A percentile compares a stretch with the other conserved stretches of the same genome.
Conservation (phyloP, 2,113 vertebrate genomes). For the Triplophysa siluroides region DNA sequence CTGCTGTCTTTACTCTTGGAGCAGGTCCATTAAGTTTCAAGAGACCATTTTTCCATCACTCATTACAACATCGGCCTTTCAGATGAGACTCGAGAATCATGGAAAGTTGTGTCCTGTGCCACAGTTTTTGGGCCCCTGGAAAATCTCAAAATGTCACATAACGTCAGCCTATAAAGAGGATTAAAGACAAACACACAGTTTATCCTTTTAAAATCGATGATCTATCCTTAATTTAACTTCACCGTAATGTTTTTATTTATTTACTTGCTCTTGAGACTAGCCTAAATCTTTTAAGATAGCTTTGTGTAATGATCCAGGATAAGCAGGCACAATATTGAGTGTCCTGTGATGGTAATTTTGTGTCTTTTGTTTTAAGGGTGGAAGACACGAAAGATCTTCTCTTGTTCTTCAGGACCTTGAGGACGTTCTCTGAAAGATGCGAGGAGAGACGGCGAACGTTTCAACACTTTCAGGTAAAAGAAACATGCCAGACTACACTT, state of each 20-base stretch:
- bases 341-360: background rate
- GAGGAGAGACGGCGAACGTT: constrained; percentile 80
- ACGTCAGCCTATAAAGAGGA: constrained; percentile 37
- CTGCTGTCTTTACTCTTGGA: constrained; percentile 54
- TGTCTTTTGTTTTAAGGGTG: constrained; percentile 67
- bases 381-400: constrained; percentile 78
- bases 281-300: too few species aligned
- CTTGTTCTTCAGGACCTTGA: constrained; percentile 83
- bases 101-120: constrained; percentile 69
- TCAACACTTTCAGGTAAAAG: constrained; percentile 85
- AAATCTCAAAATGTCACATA: constrained; percentile 58
- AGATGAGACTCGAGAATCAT: constrained; percentile 54
- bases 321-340: background rate
- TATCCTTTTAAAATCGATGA: constrained; percentile 1
- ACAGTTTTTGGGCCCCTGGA: constrained; percentile 60
- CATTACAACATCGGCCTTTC: constrained; percentile 54
- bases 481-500: too few species aligned
- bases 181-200: constrained; percentile 41
- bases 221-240: background rate
- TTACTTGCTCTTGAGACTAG: too few species aligned
- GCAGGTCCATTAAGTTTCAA: constrained; percentile 42
- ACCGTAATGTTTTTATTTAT: too few species aligned
- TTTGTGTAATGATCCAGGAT: background rate
- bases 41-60: constrained; percentile 68
- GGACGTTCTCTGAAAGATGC: constrained; percentile 77